Conservation (phyloP, 2,113 vertebrate species). For the Canis aureus region DNA sequence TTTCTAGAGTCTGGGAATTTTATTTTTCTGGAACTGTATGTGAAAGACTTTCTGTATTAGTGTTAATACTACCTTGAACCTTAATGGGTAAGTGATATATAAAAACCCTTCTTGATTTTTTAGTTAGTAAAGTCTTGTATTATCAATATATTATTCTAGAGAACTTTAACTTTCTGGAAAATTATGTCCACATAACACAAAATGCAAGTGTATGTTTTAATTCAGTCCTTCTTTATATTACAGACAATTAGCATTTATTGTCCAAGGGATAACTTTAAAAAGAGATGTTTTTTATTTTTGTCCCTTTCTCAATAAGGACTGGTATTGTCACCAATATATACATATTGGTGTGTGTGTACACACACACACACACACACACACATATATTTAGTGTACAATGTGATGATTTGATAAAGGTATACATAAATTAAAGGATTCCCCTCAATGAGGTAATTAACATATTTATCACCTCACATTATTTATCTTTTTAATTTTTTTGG, state of each 20-base stretch:
- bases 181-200: background rate
- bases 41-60: background rate
- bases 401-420: background rate
- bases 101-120: background rate
- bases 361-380: no score
- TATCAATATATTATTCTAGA: background rate
- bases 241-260: background rate
- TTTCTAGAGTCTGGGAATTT: background rate
- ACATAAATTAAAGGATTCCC: background rate
- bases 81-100: background rate
- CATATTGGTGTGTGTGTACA: no score
- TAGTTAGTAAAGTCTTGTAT: background rate
- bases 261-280: background rate
- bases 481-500: background rate
- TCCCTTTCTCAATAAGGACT: background rate
- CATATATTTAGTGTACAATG: background rate
- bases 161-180: constrained; percentile 7
- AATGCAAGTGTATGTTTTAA: background rate
- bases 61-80: background rate
- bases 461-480: background rate
- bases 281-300: background rate
- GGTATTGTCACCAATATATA: background rate
- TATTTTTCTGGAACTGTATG: background rate
- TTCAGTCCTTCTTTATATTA: constrained; percentile 14
- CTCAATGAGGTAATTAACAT: background rate